Conservation (phyloP, 2,797 vertebrate species). For the Austrolebias charrua region DNA sequence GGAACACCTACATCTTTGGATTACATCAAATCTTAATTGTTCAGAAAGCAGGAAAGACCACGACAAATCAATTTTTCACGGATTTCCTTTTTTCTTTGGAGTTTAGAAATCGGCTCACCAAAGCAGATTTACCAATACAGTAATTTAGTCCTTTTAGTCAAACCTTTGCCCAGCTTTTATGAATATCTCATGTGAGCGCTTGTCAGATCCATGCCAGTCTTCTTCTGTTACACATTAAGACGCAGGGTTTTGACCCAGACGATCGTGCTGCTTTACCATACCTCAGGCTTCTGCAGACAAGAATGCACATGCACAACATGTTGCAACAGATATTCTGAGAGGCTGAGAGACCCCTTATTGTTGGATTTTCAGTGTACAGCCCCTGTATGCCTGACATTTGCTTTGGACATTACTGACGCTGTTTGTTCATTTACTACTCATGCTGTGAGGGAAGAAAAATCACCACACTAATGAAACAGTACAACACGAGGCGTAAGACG, state of each 20-base stretch:
- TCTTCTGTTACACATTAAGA: conserved; percentile 23
- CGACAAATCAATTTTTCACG: not conserved
- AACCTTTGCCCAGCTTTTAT: not conserved
- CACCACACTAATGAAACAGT: conserved; percentile 53
- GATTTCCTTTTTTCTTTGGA: not conserved
- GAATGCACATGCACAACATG: not conserved
- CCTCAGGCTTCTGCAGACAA: conserved; percentile 4
- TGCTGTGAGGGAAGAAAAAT: conserved; percentile 39
- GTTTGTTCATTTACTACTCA: conserved; percentile 18
- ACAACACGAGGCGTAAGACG: conserved; percentile 27
- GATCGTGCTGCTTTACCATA: not conserved
- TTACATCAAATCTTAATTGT: conserved; percentile 7
- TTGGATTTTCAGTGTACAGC: not conserved
- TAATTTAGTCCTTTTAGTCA: not conserved
- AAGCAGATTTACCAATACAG: no score
- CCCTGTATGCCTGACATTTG: conserved; percentile 2
- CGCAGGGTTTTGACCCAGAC: not conserved
- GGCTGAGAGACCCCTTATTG: not conserved
- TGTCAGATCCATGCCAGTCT: conserved; percentile 8
- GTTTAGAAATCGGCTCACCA: conserved; percentile 1
- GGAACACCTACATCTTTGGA: conserved; percentile 3
- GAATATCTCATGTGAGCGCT: not conserved
- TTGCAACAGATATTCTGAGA: conserved; percentile 8
- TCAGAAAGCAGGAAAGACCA: not conserved
- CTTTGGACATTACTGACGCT: conserved; percentile 13